Percentiles rank a stretch among this genome's conserved stretches.
phyloP scores from a whole-genome alignment of 2,888 invertebrate species.

The Arge pagana region DNA sequence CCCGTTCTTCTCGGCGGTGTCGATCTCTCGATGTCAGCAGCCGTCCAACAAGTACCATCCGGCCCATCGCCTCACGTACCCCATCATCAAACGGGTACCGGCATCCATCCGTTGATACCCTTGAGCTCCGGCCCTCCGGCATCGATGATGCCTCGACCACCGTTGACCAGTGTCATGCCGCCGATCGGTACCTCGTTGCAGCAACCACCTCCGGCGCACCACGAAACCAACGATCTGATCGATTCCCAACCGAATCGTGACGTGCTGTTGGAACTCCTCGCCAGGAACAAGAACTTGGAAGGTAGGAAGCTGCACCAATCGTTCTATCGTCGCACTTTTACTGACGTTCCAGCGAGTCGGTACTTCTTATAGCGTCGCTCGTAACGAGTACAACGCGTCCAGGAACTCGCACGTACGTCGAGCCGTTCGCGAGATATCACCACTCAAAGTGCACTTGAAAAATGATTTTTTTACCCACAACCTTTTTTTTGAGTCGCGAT shows the following conservation, averaged over 20 bases:
- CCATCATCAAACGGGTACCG: constrained; percentile 25
- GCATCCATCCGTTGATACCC: constrained; percentile 35
- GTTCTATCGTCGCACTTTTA: too few relatives aligned
- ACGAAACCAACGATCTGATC: constrained; percentile 35
- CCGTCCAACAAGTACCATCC: constrained; percentile 45
- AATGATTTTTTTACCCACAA: too few relatives aligned
- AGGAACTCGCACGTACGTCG: too few relatives aligned
- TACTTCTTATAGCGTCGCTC: too few relatives aligned
- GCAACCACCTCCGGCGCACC: constrained; percentile 41
- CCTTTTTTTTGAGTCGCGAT: too few relatives aligned
- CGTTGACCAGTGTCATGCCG: constrained; percentile 35
- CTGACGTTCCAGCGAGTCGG: too few relatives aligned
- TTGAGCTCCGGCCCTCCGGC: constrained; percentile 39
- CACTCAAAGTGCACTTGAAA: too few relatives aligned
- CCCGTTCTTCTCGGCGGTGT: constrained; percentile 54
- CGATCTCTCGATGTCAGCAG: constrained; percentile 58
- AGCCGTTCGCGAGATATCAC: too few relatives aligned
- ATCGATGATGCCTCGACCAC: constrained; percentile 45
- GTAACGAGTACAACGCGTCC: too few relatives aligned
- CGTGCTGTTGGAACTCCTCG: constrained; percentile 80
- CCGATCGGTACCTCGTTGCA: constrained; percentile 51
- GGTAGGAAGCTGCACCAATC: constrained; percentile 72
- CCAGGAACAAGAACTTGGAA: constrained; percentile 87
- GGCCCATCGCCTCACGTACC: constrained; percentile 35
- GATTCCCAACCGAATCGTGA: constrained; percentile 77